A percentile compares a stretch with the other conserved stretches of the same genome.
Evolutionary conservation across 2,797 vertebrate genomes (phyloP).

Genomic region (Neostethus bicornis): DNA sequence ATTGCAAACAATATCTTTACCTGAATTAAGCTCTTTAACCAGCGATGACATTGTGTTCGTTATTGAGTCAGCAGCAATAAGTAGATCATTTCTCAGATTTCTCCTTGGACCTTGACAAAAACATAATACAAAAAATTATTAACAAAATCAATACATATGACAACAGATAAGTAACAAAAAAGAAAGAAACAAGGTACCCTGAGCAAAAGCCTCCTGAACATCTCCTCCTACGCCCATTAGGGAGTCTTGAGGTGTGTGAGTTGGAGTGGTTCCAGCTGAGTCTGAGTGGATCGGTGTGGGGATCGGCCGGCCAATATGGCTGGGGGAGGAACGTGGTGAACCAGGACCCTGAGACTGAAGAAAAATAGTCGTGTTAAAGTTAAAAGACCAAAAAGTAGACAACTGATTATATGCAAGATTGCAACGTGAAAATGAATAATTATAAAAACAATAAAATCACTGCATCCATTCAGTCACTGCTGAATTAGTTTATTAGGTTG

Average conservation of each 20-base stretch:
- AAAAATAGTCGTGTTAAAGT: conserved; percentile 31
- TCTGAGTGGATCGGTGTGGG: conserved; percentile 93
- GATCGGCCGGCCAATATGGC: conserved; percentile 92
- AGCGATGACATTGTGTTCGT: conserved; percentile 99
- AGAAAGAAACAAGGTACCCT: conserved; percentile 77
- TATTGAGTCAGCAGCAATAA: conserved; percentile 98
- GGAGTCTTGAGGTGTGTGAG: conserved; percentile 95
- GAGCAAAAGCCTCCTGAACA: conserved; percentile 97
- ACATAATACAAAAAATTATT: not conserved
- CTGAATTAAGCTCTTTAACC: conserved; percentile 96
- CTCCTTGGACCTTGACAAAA: conserved; percentile 87
- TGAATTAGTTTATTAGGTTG: not conserved
- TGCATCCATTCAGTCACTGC: not conserved
- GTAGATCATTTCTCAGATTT: conserved; percentile 95
- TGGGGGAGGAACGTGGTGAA: conserved; percentile 94
- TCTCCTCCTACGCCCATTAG: conserved; percentile 97
- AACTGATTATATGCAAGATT: not conserved
- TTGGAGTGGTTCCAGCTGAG: conserved; percentile 91
- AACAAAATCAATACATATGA: not conserved
- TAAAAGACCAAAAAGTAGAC: not conserved
- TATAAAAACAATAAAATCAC: not conserved
- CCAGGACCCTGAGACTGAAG: conserved; percentile 93
- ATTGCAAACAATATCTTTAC: conserved; percentile 66
- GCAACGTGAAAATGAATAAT: not conserved
- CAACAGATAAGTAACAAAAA: not conserved